A percentile compares a stretch with the other conserved stretches of the same genome.
phyloP scores from a whole-genome alignment of 2,113 vertebrate species.

The Urocitellus parryii region DNA sequence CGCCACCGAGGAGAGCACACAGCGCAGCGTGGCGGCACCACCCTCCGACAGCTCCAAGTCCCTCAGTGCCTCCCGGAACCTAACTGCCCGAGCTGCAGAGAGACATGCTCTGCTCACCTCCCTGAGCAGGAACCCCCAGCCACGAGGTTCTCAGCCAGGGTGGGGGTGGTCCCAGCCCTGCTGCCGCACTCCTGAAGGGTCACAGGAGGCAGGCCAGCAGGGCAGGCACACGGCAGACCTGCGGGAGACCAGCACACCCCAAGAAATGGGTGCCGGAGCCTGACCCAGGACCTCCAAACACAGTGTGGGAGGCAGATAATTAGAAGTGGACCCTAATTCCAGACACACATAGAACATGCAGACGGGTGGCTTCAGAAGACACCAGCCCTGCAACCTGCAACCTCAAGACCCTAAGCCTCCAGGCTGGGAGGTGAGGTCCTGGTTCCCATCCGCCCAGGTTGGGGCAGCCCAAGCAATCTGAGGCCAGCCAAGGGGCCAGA shows the following conservation, averaged over 20 bases:
- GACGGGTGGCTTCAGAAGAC: too few relatives aligned
- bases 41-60: conserved; percentile 89
- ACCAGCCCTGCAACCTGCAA: too few relatives aligned
- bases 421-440: not conserved
- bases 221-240: too few relatives aligned
- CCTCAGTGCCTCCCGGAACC: conserved; percentile 86
- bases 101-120: not conserved
- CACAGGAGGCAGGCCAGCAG: too few relatives aligned
- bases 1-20: conserved; percentile 91
- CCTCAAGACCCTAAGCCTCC: not conserved
- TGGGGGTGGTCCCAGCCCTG: too few relatives aligned
- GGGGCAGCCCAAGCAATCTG: too few relatives aligned
- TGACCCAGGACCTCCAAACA: not conserved
- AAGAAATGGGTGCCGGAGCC: fast-evolving
- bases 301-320: too few relatives aligned
- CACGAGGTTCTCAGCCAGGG: too few relatives aligned
- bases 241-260: not conserved
- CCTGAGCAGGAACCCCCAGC: not conserved
- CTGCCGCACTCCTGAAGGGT: too few relatives aligned
- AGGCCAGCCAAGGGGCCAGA: not conserved
- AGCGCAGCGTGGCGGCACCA: conserved; percentile 86
- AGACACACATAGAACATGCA: not conserved
- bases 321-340: not conserved
- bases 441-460: too few relatives aligned
- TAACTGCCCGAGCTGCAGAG: conserved; percentile 84